phyloP scores from a whole-genome alignment of 2,113 vertebrate species.

The Dicaeum eximium region DNA sequence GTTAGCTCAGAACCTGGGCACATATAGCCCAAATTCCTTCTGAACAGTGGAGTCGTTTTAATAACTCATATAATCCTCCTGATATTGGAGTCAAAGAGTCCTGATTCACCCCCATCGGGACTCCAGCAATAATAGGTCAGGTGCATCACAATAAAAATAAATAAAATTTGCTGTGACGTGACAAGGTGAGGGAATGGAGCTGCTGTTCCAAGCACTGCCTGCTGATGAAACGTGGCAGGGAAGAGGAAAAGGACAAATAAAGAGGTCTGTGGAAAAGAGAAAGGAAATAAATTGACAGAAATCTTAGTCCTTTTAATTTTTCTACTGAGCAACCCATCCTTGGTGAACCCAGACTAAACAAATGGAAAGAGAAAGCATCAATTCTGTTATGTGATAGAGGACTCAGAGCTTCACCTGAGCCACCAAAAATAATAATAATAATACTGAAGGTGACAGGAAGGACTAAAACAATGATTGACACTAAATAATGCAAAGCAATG shows the following conservation, averaged over 20 bases:
- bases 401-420: background rate
- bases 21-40: too few species aligned
- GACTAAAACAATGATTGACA: background rate
- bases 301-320: background rate
- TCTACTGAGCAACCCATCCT: background rate
- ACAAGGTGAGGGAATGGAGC: background rate
- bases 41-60: too few species aligned
- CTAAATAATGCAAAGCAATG: background rate
- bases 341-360: background rate
- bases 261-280: background rate
- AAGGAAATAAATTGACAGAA: background rate
- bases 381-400: background rate
- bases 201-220: background rate
- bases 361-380: rapidly evolving
- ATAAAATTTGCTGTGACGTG: background rate
- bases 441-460: background rate
- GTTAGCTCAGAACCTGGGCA: too few species aligned
- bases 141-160: background rate
- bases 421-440: background rate
- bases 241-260: background rate
- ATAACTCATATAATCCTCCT: too few species aligned
- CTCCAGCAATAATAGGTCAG: too few species aligned
- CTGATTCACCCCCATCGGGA: too few species aligned
- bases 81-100: too few species aligned
- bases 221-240: background rate